Evolutionary conservation across 2,888 invertebrate genomes (phyloP), one percentile per base, ranked within the genome.

Genomic region (Cremastobaeus sp.): DNA sequence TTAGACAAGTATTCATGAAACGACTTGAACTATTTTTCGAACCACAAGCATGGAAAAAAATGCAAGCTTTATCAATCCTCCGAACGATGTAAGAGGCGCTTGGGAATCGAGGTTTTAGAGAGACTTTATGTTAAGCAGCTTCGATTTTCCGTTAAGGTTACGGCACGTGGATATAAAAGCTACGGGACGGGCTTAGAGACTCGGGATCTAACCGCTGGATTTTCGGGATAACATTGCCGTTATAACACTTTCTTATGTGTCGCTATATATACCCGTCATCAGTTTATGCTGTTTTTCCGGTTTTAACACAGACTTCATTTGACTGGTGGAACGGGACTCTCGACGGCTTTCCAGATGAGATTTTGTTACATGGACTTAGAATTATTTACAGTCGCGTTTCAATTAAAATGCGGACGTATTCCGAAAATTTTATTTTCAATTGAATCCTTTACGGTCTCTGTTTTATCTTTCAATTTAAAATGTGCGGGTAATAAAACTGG

Each of bases 61-160:
- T 18, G 35, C 21, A 41, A 41, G 74, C 73, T 78, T 81, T 82
- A 81, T 82, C 81, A 82, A 80, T 83, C 72, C 64, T 52, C 45
- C 72, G 66, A 76, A 55, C 69, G 65, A 59, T 34, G 76, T 70
- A 76, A 76, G 78, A 78, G 76, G 62, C 79, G 81, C 76, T 77
- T 68, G 78, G 82, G 82, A 81, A 82, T 83, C 80, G 76, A 68
- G 76, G 84, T 81, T 85, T 83, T 83, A 80, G 82, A 81, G 77
- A 77, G 83, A 84, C 82, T 86, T 86, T 85, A 86, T 85, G 86
- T 85, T 85, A 86, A 86, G 84, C 83, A 85, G 84, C 79, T 84
- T 86, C 85, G 85, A 86, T 85, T 86, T 85, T 83, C 85, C 85
- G 84, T 85, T 85, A 86, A 85, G 83, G 83, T 85, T 83, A 81